Base-by-base conservation (phyloP, 2,888 invertebrate species). In the Tricholauxania praeusta region DNA sequence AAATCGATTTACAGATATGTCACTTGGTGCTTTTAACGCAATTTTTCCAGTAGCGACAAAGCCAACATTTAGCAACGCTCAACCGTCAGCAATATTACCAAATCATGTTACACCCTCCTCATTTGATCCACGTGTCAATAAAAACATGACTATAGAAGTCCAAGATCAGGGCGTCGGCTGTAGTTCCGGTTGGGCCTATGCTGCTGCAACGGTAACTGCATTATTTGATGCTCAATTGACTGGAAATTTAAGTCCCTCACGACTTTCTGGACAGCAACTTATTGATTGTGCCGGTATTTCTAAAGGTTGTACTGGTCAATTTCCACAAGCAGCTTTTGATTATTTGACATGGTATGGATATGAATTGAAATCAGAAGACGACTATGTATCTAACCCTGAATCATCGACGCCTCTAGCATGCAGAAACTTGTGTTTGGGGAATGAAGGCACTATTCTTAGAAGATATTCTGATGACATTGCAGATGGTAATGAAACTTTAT, bases 251-350 rank as follows among this genome's bases (percentile, higher is more conserved):
- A 59, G 19, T 8, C 79, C 82, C 0, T 39, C 17, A 0, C 10
- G 77, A 3, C 90, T 96, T 22, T 96, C 96, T 74, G 96, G 96
- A 86, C 96, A 97, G 89, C 95, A 96, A 87, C 89, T 97, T 72
- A 90, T 97, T 71, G 96, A 97, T 88, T 97, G 97, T 84, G 82
- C 84, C n/a, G 82, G 83, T n/a, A n/a, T n/a, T n/a, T n/a, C n/a
- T n/a, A n/a, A n/a, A n/a, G n/a, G n/a, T n/a, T 97, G 97, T 88
- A 91, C 92, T 28, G 82, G 72, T 0, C 96, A 96, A 76, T 85
- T 91, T 52, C 90, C 91, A 83, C 94, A 95, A 88, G 89, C 92
- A 80, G 95, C 95, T 71, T 96, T 95, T 89, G 89, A 91, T 80
- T 96, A 95, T 86, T 90, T 96, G 79, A 91, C 91, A 82, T 90